A percentile compares a stretch with the other conserved stretches of the same genome.
Evolutionary conservation across 2,888 invertebrate species (phyloP).

Genomic region (Microctonus brassicae): DNA sequence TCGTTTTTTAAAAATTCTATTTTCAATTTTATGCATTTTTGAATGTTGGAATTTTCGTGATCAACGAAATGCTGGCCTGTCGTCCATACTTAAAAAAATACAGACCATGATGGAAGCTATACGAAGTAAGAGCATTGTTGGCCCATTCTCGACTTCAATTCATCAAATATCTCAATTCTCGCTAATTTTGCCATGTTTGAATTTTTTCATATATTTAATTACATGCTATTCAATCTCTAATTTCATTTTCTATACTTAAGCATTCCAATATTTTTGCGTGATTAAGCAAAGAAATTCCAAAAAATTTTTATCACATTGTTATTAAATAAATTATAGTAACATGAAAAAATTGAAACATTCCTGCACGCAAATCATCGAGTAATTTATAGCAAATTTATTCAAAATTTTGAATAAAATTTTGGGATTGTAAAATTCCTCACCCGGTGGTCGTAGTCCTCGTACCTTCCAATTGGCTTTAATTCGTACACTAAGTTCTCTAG

Average conservation of each 20-base stretch:
- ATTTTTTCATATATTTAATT: conserved; percentile 19
- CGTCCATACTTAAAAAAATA: conserved; percentile 53
- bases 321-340: not conserved
- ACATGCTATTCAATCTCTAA: conserved; percentile 17
- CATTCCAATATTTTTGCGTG: conserved; percentile 33
- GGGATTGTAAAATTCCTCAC: conserved; percentile 32
- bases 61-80: conserved; percentile 68
- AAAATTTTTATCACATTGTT: not conserved
- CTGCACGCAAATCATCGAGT: not conserved
- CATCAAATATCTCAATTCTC: conserved; percentile 3
- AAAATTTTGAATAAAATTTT: conserved; percentile 2
- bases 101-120: conserved; percentile 42
- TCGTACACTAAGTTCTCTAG: conserved; percentile 61
- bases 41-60: conserved; percentile 69
- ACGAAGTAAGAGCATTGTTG: conserved; percentile 14
- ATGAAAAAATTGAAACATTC: not conserved
- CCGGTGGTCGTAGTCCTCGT: conserved; percentile 55
- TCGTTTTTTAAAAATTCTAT: conserved; percentile 66
- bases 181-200: not conserved
- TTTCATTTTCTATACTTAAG: conserved; percentile 35
- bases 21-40: conserved; percentile 67
- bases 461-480: conserved; percentile 66
- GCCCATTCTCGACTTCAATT: conserved; percentile 8
- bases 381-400: not conserved
- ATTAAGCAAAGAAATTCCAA: not conserved